Conservation (phyloP, 2,113 vertebrate species). For the Macrotis lagotis region DNA sequence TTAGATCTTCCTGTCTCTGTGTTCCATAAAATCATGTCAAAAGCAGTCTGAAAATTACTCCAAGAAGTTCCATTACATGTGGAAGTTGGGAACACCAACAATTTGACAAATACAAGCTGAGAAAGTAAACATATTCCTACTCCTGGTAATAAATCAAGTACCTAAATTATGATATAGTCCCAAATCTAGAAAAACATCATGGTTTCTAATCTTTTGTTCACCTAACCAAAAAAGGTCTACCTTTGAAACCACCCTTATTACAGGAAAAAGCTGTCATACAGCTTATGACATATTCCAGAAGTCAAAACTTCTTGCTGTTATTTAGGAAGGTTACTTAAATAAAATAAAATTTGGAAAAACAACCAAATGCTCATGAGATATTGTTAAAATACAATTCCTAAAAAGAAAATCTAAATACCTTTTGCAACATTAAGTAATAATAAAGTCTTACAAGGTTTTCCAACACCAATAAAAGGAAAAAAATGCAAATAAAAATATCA, state of each 20-base stretch:
- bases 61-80: neutral
- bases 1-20: neutral
- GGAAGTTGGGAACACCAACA: neutral
- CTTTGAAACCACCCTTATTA: neutral
- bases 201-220: neutral
- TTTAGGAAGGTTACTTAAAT: slow-evolving; percentile 8
- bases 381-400: slow-evolving; percentile 21
- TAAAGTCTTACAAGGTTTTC: neutral
- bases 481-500: slow-evolving; percentile 32
- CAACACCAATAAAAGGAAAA: slow-evolving; percentile 22
- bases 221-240: neutral
- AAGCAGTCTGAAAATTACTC: neutral
- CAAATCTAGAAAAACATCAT: neutral
- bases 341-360: neutral
- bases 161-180: neutral
- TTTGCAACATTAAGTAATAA: slow-evolving; percentile 20
- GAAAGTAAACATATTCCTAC: neutral
- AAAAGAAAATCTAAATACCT: slow-evolving; percentile 49
- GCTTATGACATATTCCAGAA: neutral
- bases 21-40: neutral
- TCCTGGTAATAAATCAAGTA: neutral
- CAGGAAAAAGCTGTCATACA: neutral
- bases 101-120: neutral
- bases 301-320: slow-evolving; percentile 14
- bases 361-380: neutral